Base-by-base conservation (phyloP, 1,140 invertebrate species). In the Lasaia peninsularis region DNA sequence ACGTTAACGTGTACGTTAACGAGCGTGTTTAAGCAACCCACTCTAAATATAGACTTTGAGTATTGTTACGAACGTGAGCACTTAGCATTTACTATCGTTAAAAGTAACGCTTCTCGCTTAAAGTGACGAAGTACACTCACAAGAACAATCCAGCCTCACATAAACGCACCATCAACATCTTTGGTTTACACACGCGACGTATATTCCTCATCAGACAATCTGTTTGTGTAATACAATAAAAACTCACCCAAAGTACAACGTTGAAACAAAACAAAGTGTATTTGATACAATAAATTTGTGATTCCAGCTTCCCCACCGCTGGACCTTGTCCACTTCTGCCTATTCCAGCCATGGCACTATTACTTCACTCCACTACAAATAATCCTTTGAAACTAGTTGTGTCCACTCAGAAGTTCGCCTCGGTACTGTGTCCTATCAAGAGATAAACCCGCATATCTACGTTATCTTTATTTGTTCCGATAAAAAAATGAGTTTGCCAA, bases 251-350 rank as follows among this genome's bases (percentile, higher is more conserved):
- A 69, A 93, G 80, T 16, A 94, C 89, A 35, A 93, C 91, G 69
- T 93, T 94, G 72, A 94, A 91, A 63, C 92, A 94, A 67, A 94
- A 94, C 35, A 94, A 87, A 11, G 91, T 93, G 67, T 93, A 94
- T 73, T 94, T 94, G 50, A 94, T 91, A 69, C 91, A 91, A 58
- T 91, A 92, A 62, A 94, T 94, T 58, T 92, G 91, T 31, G 91
- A 92, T 70, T 94, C 93, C 58, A 94, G 80, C 65, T 89, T 88
- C 6, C 90, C 86, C 0, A 83, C 81, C 2, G 82, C 85, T 32
- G 82, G 73, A 14, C 85, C 88, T 69, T 84, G 79, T 34, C 85
- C 85, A 67, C 77, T 73, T 52, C 81, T 81, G 40, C 81, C 85
- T 83, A 88, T 88, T 60, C 54, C 73, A 81, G 34, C 12, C 20